phyloP scores from a whole-genome alignment of 1,140 invertebrate species.

The Drosophila jambulina region DNA sequence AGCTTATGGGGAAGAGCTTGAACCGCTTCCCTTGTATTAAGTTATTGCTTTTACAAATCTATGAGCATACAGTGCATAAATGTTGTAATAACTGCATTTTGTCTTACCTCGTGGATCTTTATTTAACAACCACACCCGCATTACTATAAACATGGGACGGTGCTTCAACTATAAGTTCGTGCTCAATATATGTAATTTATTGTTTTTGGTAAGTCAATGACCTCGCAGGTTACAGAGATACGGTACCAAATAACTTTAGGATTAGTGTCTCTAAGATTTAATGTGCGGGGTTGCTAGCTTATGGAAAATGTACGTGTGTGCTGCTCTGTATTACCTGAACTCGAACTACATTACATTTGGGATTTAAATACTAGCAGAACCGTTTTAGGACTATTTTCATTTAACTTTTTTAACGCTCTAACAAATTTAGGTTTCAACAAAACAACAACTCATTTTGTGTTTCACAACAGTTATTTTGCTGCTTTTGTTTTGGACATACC shows the following conservation, averaged over 20 bases:
- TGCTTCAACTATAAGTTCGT: constrained; percentile 76
- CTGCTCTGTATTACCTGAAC: neutral
- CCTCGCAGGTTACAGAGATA: neutral
- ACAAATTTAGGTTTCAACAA: no score
- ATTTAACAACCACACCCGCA: constrained; percentile 41
- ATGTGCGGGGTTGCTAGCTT: neutral
- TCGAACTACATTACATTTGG: neutral
- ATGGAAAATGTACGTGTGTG: neutral
- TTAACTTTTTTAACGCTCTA: no score
- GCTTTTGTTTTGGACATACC: no score
- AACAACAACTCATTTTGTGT: no score
- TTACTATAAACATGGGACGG: constrained; percentile 53
- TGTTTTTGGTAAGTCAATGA: constrained; percentile 73
- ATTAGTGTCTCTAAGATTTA: neutral
- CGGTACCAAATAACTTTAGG: neutral
- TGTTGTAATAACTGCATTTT: constrained; percentile 13
- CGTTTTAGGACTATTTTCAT: neutral
- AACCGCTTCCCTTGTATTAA: neutral
- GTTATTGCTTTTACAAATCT: neutral
- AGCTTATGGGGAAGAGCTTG: neutral
- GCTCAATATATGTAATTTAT: constrained; percentile 79
- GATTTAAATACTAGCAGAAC: neutral
- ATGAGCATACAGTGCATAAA: constrained; percentile 5
- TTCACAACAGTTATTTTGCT: no score
- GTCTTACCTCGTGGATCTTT: constrained; percentile 12